phyloP scores from a whole-genome alignment of 2,888 invertebrate species.

The Leptopilina drosophilae region DNA sequence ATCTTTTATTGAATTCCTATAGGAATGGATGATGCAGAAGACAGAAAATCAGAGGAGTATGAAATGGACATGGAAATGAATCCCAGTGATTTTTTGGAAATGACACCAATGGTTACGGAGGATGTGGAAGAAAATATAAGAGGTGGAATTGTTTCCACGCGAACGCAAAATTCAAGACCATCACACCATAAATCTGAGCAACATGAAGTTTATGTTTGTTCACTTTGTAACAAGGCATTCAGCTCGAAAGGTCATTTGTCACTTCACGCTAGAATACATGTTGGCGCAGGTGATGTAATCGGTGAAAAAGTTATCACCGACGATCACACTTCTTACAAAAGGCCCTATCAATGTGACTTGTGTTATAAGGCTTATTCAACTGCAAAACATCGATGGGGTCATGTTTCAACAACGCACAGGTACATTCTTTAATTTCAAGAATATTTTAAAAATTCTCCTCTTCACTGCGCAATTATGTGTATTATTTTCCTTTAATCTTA shows the following conservation, averaged over 20 bases:
- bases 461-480: neutral
- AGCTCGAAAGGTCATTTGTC: constrained; percentile 77
- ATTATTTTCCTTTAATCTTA: constrained; percentile 35
- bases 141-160: constrained; percentile 30
- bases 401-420: constrained; percentile 76
- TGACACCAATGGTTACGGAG: constrained; percentile 70
- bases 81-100: constrained; percentile 74
- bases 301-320: constrained; percentile 76
- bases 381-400: constrained; percentile 78
- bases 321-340: constrained; percentile 75
- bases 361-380: constrained; percentile 77
- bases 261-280: constrained; percentile 76
- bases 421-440: constrained; percentile 47
- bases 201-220: constrained; percentile 75
- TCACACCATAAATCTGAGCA: constrained; percentile 67
- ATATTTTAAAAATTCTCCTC: neutral
- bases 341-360: constrained; percentile 77
- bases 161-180: constrained; percentile 48
- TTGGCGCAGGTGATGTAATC: constrained; percentile 74
- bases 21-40: constrained; percentile 67
- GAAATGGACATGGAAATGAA: constrained; percentile 76
- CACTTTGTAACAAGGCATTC: constrained; percentile 76
- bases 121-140: constrained; percentile 62
- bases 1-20: constrained; percentile 19
- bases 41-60: constrained; percentile 73